Evolutionary conservation across 1,140 invertebrate species (phyloP), one percentile per base, ranked within the genome.

Genomic region (Philotrypesis tridentata): DNA sequence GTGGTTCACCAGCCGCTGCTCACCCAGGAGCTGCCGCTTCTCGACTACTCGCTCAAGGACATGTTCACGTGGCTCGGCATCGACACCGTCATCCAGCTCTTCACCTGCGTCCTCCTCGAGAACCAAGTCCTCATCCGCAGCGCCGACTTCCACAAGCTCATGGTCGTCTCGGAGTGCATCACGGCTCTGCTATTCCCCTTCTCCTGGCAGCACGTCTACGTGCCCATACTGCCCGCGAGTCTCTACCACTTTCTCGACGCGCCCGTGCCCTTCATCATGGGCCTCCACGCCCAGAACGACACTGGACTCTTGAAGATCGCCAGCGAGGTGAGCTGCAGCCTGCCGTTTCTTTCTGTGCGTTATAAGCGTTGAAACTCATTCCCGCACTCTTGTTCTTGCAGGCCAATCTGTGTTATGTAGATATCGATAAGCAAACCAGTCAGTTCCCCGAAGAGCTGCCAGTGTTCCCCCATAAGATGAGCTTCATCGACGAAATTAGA

Each of bases 231-330:
- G 83, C 99, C 99, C 2, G 96, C 97, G 27, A 97, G 97, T 23
- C 93, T 99, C 68, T 95, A 97, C 86, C 98, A 99, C 89, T 99
- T 99, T 92, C 93, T 99, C 17, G 99, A 99, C 93, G 99, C 99
- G 14, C 99, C 99, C 0, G 98, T 99, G 37, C 99, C 99, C 23
- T 99, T 98, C 91, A 96, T 99, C 77, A 99, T 99, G 98, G 99
- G 99, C 14, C 85, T 95, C n/a, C 94, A 94, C 85, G 92, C 92
- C 48, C 91, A 92, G 81, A 93, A 89, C 83, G 92, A 93, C 79
- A 90, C 92, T 5, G 92, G 94, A 89, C 88, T 92, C 67, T 92
- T 94, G 14, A 93, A 95, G 85, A 93, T 94, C 72, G 92, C 92
- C 73, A 95, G 91, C 88, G 94, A 94, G 91, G 94, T 95, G 85